Conservation (phyloP, 2,797 vertebrate species). For the Artibeus jamaicensis region DNA sequence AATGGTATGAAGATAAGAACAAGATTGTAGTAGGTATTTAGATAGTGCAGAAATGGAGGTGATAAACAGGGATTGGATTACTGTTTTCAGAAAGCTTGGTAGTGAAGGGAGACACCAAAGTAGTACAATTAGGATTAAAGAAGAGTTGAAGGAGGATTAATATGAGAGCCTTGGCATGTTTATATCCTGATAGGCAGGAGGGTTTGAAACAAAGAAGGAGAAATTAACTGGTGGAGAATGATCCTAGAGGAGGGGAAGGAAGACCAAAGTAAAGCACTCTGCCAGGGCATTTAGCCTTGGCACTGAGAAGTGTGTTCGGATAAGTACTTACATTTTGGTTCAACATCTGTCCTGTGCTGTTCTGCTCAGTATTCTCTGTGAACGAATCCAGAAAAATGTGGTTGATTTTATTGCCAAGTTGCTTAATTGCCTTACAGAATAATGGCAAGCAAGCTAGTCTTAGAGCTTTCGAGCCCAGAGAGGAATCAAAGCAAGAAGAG, state of each 20-base stretch:
- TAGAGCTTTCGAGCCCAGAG: slow-evolving; percentile 42
- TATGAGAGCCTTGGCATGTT: rapidly evolving
- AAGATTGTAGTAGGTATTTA: neutral
- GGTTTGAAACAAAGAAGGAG: neutral
- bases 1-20: neutral
- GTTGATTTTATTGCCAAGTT: slow-evolving; percentile 48
- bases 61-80: too few relatives aligned
- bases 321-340: slow-evolving; percentile 62
- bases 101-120: neutral
- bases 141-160: neutral
- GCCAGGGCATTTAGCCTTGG: slow-evolving; percentile 48
- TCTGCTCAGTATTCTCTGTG: slow-evolving; percentile 56
- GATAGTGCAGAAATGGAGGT: neutral
- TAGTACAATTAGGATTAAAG: neutral
- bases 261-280: neutral
- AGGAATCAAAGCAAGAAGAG: slow-evolving; percentile 42
- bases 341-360: slow-evolving; percentile 66
- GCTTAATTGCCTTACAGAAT: slow-evolving; percentile 63
- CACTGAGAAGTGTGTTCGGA: slow-evolving; percentile 29
- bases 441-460: slow-evolving; percentile 20
- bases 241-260: neutral
- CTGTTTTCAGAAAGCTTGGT: neutral
- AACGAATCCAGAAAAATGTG: slow-evolving; percentile 52
- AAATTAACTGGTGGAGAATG: neutral
- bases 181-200: neutral